A percentile compares a stretch with the other conserved stretches of the same genome.
phyloP scores from a whole-genome alignment of 2,797 vertebrate genomes.

The Ciconia nigra region DNA sequence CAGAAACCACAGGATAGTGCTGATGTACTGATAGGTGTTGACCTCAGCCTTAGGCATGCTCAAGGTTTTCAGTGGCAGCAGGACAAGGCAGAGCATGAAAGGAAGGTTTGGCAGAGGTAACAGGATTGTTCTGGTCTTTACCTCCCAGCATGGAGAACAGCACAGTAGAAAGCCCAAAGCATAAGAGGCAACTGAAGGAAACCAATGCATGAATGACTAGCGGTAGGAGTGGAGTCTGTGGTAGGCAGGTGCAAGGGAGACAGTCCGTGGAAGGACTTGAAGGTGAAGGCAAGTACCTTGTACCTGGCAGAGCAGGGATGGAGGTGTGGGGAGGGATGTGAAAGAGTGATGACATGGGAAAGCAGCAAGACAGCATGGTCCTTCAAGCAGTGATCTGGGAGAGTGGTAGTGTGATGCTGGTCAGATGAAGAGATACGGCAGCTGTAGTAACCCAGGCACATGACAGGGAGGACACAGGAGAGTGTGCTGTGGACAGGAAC shows the following conservation, averaged over 20 bases:
- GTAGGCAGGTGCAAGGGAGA: background rate
- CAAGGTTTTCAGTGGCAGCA: background rate
- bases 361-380: background rate
- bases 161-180: background rate
- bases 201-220: background rate
- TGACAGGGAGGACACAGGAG: background rate
- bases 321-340: background rate
- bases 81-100: background rate
- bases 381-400: background rate
- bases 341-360: background rate
- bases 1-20: background rate
- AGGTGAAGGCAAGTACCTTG: background rate
- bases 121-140: background rate
- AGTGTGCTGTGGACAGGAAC: background rate
- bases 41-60: background rate
- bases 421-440: background rate
- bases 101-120: background rate
- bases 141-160: background rate
- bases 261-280: background rate
- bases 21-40: background rate
- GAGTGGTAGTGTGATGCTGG: background rate
- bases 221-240: background rate
- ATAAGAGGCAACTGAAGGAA: background rate
- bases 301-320: background rate
- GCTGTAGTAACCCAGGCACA: background rate